Evolutionary conservation across 1,140 invertebrate species (phyloP).

Genomic region (Zaprionus nigranus): DNA sequence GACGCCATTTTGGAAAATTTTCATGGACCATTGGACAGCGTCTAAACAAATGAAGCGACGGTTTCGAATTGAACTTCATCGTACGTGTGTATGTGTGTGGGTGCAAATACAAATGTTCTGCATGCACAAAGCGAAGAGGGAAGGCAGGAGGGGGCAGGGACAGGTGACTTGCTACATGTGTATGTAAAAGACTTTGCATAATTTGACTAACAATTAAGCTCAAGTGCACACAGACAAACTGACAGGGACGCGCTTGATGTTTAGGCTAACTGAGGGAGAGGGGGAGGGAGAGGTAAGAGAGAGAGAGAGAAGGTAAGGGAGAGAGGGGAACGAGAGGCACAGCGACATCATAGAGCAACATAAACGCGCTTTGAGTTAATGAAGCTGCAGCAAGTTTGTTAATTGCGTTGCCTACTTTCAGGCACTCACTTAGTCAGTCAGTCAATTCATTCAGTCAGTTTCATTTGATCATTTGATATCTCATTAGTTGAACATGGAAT

Average conservation of each 20-base stretch:
- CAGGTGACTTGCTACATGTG: conserved; percentile 26
- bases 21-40: conserved; percentile 78
- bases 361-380: conserved; percentile 40
- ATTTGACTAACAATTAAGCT: conserved; percentile 72
- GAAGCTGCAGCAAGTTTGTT: conserved; percentile 46
- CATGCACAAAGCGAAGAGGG: conserved; percentile 23
- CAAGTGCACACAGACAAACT: conserved; percentile 28
- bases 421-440: neutral
- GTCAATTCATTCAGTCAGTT: conserved; percentile 1
- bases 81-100: conserved; percentile 2
- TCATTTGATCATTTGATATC: conserved; percentile 32
- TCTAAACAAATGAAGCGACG: conserved; percentile 69
- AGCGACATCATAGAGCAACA: neutral
- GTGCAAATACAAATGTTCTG: conserved; percentile 50
- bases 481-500: conserved; percentile 26
- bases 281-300: too few relatives aligned
- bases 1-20: conserved; percentile 71
- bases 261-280: neutral
- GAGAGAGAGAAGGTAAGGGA: too few relatives aligned
- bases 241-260: neutral
- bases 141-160: too few relatives aligned
- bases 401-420: conserved; percentile 49
- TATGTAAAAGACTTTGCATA: conserved; percentile 62
- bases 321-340: neutral
- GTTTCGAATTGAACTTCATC: neutral